Conservation (phyloP, 2,113 vertebrate species). For the Xiphias gladius region DNA sequence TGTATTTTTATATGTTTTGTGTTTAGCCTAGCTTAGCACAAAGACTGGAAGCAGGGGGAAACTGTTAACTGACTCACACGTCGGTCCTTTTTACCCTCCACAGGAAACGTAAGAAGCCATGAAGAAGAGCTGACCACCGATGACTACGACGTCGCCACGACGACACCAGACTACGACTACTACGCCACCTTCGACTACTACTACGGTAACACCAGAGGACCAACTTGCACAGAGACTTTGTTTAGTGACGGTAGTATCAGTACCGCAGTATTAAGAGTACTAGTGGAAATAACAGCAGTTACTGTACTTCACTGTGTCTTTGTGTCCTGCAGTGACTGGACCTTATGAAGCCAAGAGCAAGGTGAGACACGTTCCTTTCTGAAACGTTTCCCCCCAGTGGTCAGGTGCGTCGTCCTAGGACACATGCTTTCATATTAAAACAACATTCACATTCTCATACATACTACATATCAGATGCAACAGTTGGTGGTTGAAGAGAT, state of each 20-base stretch:
- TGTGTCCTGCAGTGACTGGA: slow-evolving; percentile 2
- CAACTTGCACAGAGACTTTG: too few relatives aligned
- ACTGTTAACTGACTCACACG: not conserved
- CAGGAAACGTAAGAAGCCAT: not conserved
- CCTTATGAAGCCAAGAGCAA: fast-evolving
- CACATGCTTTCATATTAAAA: too few relatives aligned
- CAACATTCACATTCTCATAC: too few relatives aligned
- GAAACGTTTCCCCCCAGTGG: too few relatives aligned
- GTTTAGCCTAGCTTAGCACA: not conserved
- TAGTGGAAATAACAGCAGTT: not conserved
- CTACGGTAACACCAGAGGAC: not conserved
- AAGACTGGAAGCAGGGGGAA: not conserved
- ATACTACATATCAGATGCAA: too few relatives aligned
- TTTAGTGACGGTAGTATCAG: not conserved
- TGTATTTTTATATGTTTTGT: too few relatives aligned
- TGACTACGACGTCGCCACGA: not conserved
- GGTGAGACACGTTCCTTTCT: slow-evolving; percentile 13
- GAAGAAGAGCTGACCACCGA: not conserved
- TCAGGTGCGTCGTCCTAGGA: too few relatives aligned
- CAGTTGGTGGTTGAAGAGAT: too few relatives aligned
- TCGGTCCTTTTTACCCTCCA: not conserved
- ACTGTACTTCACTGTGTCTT: not conserved
- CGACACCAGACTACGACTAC: slow-evolving; percentile 54
- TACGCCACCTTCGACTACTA: slow-evolving; percentile 53
- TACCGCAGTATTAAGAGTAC: not conserved